A percentile compares a stretch with the other conserved stretches of the same genome.
These are phyloP conservation scores for Pachycephus smyrnensis DNA, from an alignment of 2,888 invertebrate species.

Conservation along the genomic window DNA sequence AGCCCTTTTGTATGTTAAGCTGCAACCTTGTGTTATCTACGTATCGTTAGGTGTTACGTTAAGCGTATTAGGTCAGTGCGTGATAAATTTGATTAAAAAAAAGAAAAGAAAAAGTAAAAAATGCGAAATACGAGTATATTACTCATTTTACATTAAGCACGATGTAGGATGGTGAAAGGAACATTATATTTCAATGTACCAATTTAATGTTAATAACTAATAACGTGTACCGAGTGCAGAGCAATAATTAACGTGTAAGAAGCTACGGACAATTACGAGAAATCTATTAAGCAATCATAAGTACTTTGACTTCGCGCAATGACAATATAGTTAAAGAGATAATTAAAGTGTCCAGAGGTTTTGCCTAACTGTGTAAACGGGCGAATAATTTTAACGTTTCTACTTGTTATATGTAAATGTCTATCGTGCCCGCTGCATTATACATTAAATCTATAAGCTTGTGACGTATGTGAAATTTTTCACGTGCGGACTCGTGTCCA, in stretches of 20 bases:
- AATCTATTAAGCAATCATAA: neutral
- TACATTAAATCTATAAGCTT: neutral
- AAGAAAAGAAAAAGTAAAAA: neutral
- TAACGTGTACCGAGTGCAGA: neutral
- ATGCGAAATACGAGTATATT: neutral
- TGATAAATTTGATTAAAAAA: neutral
- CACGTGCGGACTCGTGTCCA: neutral
- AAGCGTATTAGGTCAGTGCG: neutral
- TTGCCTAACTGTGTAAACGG: neutral
- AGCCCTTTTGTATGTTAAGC: constrained; percentile 66
- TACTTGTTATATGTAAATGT: neutral
- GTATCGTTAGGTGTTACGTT: constrained; percentile 27
- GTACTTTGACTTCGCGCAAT: neutral
- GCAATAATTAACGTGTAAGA: neutral
- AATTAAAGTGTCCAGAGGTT: neutral
- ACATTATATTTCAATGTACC: neutral
- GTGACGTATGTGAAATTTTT: neutral
- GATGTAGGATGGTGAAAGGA: neutral
- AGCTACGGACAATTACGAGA: neutral
- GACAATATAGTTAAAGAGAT: neutral
- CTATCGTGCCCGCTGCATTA: neutral
- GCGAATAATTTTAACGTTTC: neutral
- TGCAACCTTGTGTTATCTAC: constrained; percentile 61
- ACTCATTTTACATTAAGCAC: neutral
- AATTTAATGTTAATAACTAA: neutral